phyloP scores from a whole-genome alignment of 2,797 vertebrate species.

The Euphonia xanthogaster region DNA sequence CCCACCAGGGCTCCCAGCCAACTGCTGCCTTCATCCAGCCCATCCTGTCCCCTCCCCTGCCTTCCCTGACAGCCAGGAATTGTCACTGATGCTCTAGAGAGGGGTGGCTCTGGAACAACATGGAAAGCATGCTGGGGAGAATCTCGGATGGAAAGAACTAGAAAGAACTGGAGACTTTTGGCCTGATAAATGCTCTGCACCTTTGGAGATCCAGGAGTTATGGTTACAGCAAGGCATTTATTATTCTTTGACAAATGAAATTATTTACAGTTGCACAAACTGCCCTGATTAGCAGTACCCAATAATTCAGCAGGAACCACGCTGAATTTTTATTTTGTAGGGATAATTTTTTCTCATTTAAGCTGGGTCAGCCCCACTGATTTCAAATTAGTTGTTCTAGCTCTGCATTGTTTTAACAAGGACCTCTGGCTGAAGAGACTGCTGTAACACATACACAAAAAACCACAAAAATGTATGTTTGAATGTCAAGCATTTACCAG shows the following conservation, averaged over 20 bases:
- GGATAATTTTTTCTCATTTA: neutral
- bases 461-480: neutral
- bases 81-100: neutral
- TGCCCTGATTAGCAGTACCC: neutral
- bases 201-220: neutral
- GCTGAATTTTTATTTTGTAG: neutral
- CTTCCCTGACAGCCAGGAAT: neutral
- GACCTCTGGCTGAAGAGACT: neutral
- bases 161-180: neutral
- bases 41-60: accelerated
- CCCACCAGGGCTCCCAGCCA: neutral
- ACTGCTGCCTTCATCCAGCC: neutral
- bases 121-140: neutral
- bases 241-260: neutral
- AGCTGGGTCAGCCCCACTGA: neutral
- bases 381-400: neutral
- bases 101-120: neutral
- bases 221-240: neutral
- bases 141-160: neutral
- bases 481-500: neutral
- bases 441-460: neutral
- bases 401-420: neutral
- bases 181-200: neutral
- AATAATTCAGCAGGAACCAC: neutral
- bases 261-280: neutral